Base-by-base conservation (phyloP, 2,797 vertebrate species). In the Molossus alvarezi region DNA sequence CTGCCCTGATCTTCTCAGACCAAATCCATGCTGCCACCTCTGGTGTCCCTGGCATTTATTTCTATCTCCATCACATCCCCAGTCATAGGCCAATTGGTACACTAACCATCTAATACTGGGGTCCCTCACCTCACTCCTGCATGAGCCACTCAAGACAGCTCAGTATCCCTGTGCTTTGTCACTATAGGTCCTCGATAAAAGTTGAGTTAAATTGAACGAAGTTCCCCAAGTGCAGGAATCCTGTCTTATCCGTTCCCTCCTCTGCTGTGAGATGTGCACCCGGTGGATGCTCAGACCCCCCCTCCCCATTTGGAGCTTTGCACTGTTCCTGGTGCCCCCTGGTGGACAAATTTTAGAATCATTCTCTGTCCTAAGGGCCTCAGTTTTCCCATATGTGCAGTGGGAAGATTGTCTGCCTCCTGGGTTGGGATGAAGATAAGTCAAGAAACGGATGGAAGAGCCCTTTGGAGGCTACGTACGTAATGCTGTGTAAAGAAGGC, bases 301-400 rank as follows among this genome's bases (percentile, higher is more conserved):
- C 33, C 41, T 20, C 27, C 27, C 88, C 53, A 37, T 62, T 67
- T 53, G 82, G 77, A 88, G 71, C 29, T 55, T 33, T 62, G 57
- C 55, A 41, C 48, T 77, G 27, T 72, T 75, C 81, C 83, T 64
- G 51, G 77, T 90, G 86, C 82, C 88, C 82, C 88, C 92, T 94
- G 88, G 82, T 95, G 85, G 95, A 37, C 73, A 89, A 69, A 69
- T 41, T 51, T 82, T 86, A 96, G 69, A 91, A 81, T 69, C 65
- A 64, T 60, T 77, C 67, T 89, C 60, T 82, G 57, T 29, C 60
- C 64, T 72, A 1, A 12, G 71, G 25, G 86, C 76, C 96, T 97
- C 94, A 80, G 95, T 96, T 94, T 96, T 71, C 82, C 67, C 41
- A 8, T 13, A 23, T 1, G 64, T 33, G 6, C 14, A 73, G 69